A percentile compares a stretch with the other conserved stretches of the same genome.
Conservation (phyloP, 1,140 invertebrate species). For the Akabosia matsudoensis region DNA sequence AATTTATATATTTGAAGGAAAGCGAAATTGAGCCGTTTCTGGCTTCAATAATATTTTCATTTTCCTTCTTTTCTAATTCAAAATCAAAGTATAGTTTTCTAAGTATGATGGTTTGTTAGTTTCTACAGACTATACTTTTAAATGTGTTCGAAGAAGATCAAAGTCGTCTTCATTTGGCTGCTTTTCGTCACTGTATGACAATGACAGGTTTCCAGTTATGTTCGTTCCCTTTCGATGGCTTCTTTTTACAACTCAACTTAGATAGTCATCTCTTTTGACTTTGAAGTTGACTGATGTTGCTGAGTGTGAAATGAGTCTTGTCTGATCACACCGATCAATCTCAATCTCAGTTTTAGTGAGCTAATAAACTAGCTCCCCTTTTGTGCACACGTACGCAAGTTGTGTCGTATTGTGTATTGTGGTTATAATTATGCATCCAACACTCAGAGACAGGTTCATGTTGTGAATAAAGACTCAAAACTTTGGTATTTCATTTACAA, state of each 20-base stretch:
- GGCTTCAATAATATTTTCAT: too few species aligned
- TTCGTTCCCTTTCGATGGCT: too few species aligned
- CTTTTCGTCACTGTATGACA: not conserved
- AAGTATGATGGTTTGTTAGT: too few species aligned
- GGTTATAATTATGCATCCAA: conserved; percentile 14
- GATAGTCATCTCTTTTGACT: conserved; percentile 18
- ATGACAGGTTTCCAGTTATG: not conserved
- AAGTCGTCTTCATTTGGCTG: too few species aligned
- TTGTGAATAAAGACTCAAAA: not conserved
- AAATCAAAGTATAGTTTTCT: too few species aligned
- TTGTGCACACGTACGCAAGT: not conserved
- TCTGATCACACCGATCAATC: conserved; percentile 42
- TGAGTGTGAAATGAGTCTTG: conserved; percentile 44
- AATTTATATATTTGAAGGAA: too few species aligned
- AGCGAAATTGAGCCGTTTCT: too few species aligned
- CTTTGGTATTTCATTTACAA: too few species aligned
- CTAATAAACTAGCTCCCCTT: not conserved
- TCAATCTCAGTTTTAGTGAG: conserved; percentile 16
- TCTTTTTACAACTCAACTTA: too few species aligned
- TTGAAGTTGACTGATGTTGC: conserved; percentile 28
- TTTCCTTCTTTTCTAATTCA: too few species aligned
- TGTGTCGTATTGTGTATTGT: not conserved
- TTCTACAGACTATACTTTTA: too few species aligned
- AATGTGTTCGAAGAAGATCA: too few species aligned
- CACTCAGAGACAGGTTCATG: not conserved